Conservation (phyloP, 2,888 invertebrate species). For the Habroteleia sp. region DNA sequence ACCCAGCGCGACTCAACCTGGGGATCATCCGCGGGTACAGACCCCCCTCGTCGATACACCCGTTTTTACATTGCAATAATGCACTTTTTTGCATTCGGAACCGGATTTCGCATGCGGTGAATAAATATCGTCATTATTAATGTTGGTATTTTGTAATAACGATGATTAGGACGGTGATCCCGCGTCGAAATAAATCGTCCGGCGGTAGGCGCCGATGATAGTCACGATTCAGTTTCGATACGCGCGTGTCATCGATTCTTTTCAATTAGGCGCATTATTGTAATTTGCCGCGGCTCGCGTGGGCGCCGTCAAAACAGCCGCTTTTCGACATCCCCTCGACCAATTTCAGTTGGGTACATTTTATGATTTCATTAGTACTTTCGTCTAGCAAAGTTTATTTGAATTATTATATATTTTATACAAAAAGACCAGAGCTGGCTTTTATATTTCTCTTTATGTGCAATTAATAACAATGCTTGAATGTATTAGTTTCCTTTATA, state of each 20-base stretch:
- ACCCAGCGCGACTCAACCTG: slow-evolving; percentile 81
- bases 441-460: too few relatives aligned
- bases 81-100: slow-evolving; percentile 42
- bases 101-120: slow-evolving; percentile 48
- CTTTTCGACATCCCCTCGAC: background rate
- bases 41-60: slow-evolving; percentile 53
- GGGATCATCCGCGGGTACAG: slow-evolving; percentile 75
- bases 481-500: too few relatives aligned
- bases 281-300: slow-evolving; percentile 2
- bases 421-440: too few relatives aligned
- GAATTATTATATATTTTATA: too few relatives aligned
- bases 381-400: too few relatives aligned
- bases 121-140: slow-evolving; percentile 37
- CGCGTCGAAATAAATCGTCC: slow-evolving; percentile 4
- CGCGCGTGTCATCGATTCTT: slow-evolving; percentile 17
- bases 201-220: slow-evolving; percentile 17
- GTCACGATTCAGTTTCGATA: slow-evolving; percentile 15
- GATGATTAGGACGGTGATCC: slow-evolving; percentile 4
- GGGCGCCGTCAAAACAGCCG: too few relatives aligned
- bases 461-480: too few relatives aligned
- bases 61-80: slow-evolving; percentile 47
- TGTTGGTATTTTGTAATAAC: slow-evolving; percentile 38
- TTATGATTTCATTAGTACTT: too few relatives aligned
- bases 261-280: slow-evolving; percentile 9
- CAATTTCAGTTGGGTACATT: too few relatives aligned